Base-by-base conservation (phyloP, 2,797 vertebrate genomes). In the Myiothlypis coronata region DNA sequence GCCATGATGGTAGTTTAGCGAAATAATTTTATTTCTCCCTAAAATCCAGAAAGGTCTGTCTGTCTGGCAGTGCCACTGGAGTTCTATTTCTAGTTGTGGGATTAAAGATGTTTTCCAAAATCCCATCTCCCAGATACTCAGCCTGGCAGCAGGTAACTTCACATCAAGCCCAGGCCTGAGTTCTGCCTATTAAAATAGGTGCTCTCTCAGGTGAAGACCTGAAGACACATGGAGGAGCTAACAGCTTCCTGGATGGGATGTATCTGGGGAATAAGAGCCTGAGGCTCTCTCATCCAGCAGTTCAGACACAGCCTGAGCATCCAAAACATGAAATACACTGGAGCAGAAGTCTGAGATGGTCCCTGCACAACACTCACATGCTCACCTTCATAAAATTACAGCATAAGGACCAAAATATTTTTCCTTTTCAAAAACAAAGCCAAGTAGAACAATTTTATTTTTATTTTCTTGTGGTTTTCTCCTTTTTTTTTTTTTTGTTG, bases 151-250 rank as follows among this genome's bases (percentile, higher is more conserved):
- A 34, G 4, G 8, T 5, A 80, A 21, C 8, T 56, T 24, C 23
- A n/a, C 19, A n/a, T 2, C 0, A 0, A 71, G 22, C 11, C n/a
- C 60, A 75, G 24, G 8, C 14, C 20, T 27, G 27, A 69, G 24
- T 72, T 18, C 23, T 50, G 14, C 5, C 4, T 69, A 16, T 8
- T 8, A 8, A 2, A 57, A 12, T 2, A 34, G 26, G 11, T 41
- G 9, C 12, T 81, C 11, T 44, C 75, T 43, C 46, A 50, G 35
- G 13, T n/a, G 23, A 78, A 70, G 10, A 37, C 3, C 28, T 74
- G 10, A 32, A 16, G 23, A 14, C 0, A 3, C 2, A 4, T 3
- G 18, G 27, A 72, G 24, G 9, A 12, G 35, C 14, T 41, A 60
- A 19, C 1, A 65, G 8, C 21, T 68, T 22, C 11, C 11, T 47